These are phyloP conservation scores for Colletes collaris DNA, from an alignment of 2,888 invertebrate species.

Conservation along the genomic window DNA sequence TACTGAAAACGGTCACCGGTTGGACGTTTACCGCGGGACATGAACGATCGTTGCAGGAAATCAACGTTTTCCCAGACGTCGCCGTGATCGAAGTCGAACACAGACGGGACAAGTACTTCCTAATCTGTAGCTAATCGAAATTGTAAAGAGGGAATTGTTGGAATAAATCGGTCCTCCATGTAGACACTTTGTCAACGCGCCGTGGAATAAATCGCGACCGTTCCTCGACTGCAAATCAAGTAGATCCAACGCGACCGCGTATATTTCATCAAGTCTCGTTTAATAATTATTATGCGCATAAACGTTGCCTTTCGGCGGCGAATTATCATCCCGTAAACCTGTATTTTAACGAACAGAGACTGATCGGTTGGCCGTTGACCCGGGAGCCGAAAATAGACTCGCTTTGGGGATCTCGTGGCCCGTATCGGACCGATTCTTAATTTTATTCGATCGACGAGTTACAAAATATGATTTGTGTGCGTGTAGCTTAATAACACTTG, in stretches of 20 bases:
- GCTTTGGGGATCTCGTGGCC: neutral
- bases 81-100: conserved; percentile 35
- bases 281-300: conserved; percentile 71
- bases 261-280: conserved; percentile 60
- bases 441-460: neutral
- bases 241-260: conserved; percentile 42
- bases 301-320: conserved; percentile 64
- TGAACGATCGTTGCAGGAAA: conserved; percentile 18
- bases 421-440: neutral
- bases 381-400: too few relatives aligned
- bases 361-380: conserved; percentile 26
- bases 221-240: conserved; percentile 16
- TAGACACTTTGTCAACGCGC: conserved; percentile 39
- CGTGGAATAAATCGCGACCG: conserved; percentile 34
- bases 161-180: conserved; percentile 35
- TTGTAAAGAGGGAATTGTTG: conserved; percentile 47
- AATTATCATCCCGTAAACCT: conserved; percentile 62
- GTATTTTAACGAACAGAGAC: conserved; percentile 22
- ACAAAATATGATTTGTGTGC: too few relatives aligned
- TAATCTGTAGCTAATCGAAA: conserved; percentile 59
- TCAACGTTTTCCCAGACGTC: conserved; percentile 17
- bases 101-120: conserved; percentile 33
- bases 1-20: conserved; percentile 18
- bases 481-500: too few relatives aligned
- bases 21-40: conserved; percentile 26